These are phyloP conservation scores for Corythaixoides concolor DNA, from an alignment of 2,113 vertebrate species.

Conservation along the genomic window DNA sequence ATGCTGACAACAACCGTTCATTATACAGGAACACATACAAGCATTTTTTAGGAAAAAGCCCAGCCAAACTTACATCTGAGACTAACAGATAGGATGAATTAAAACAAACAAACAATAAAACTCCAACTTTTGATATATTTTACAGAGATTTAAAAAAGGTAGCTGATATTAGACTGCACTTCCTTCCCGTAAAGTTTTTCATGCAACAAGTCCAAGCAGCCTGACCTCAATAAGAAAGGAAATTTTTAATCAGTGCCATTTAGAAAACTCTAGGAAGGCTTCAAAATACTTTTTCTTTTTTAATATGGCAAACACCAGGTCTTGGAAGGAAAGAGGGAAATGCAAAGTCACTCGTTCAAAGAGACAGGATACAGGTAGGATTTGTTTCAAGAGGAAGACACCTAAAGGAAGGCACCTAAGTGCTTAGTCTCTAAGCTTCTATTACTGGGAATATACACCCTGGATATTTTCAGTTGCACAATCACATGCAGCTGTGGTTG, in stretches of 20 bases:
- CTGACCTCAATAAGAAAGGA: not conserved
- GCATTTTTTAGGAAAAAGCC: not conserved
- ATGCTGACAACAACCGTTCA: not conserved
- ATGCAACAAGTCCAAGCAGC: not conserved
- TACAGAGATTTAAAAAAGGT: not conserved
- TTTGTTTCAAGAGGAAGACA: not conserved
- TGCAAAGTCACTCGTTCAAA: not conserved
- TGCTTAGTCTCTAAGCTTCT: not conserved
- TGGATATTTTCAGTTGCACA: not conserved
- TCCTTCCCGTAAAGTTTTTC: not conserved
- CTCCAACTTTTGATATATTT: not conserved
- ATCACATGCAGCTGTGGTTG: not conserved
- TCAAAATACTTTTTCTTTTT: not conserved
- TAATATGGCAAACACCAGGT: not conserved
- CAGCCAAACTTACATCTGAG: not conserved
- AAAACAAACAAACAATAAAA: not conserved
- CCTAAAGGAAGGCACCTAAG: not conserved
- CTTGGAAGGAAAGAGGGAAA: not conserved
- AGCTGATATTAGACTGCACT: not conserved
- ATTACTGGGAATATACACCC: not conserved
- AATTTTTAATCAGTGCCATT: not conserved
- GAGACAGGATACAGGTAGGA: not conserved
- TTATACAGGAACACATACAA: not conserved
- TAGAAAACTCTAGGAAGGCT: not conserved
- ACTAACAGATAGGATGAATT: not conserved